Evolutionary conservation across 2,888 invertebrate genomes (phyloP), one percentile per base, ranked within the genome.

Genomic region (Oscheius sp.): DNA sequence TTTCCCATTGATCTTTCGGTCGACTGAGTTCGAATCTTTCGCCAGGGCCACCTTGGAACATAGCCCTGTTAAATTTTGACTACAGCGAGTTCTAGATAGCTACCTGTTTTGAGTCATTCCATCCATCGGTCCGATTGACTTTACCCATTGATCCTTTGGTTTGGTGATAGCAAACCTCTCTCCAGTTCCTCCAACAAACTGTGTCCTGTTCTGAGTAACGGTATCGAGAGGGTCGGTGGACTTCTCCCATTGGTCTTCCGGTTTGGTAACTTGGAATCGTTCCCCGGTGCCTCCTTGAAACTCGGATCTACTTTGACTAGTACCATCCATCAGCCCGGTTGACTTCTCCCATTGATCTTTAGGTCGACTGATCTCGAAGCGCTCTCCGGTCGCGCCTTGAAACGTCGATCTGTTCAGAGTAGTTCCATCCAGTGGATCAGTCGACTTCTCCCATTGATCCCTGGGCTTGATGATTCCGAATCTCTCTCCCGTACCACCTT

Each of bases 221-320:
- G 5, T 21, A 33, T 59, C 59, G 3, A 59, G 7, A 11, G 29
- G 3, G 21, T 59, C 59, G 21, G 59, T 33, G 2, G 59, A 59
- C 35, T 35, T 29, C 21, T 59, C 32, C 32, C 10, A 33, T 35
- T 59, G 32, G 13, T 59, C 59, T 33, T 33, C 5, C 2, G 59
- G 59, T 13, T 29, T 3, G 2, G 11, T 35, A 3, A 59, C 13
- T 5, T 29, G 3, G 13, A 33, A 59, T 33, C 59, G 3, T 7
- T 59, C 59, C 3, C 59, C 59, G 21, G 35, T 33, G 5, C 59
- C 59, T 5, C 59, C 59, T 21, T 59, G 59, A 21, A n/a, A 59
- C 7, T 9, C 29, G 7, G 57, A 13, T 5, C 35, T 3, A 5
- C 13, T 33, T 13, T 29, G 29, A n/a, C 11, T 59, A 4, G 35